phyloP scores from a whole-genome alignment of 2,797 vertebrate genomes.

The Melanotaenia pygmaea region DNA sequence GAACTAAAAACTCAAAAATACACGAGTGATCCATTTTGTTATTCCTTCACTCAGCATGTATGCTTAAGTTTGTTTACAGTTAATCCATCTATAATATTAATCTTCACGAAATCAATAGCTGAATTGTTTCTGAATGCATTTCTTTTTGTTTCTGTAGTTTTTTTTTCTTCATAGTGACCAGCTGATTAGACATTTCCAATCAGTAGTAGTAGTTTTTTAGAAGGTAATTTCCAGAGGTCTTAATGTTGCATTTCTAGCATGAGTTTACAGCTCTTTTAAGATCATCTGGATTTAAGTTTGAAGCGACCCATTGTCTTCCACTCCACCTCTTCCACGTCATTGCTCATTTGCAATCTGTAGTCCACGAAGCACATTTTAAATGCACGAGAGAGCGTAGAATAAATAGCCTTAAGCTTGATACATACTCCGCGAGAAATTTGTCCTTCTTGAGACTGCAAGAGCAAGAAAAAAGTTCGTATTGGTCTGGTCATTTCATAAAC shows the following conservation, averaged over 20 bases:
- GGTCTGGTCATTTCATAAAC: no score
- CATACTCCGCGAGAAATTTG: no score
- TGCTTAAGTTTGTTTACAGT: background rate
- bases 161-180: no score
- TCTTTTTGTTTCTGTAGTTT: background rate
- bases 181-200: background rate
- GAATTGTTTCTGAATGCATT: constrained; percentile 1
- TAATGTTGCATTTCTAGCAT: background rate
- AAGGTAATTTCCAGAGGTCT: no score
- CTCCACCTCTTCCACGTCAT: no score
- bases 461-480: no score
- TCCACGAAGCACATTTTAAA: background rate
- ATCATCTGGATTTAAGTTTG: no score
- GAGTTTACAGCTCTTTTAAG: no score
- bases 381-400: background rate
- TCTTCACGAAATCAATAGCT: background rate
- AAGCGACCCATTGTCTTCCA: no score
- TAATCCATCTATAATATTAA: background rate
- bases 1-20: background rate
- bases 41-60: background rate
- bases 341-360: no score
- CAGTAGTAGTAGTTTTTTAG: background rate
- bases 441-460: no score
- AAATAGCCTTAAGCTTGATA: background rate
- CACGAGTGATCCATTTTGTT: background rate